Conservation (phyloP, 2,113 vertebrate genomes). For the Rhinogobius similis region DNA sequence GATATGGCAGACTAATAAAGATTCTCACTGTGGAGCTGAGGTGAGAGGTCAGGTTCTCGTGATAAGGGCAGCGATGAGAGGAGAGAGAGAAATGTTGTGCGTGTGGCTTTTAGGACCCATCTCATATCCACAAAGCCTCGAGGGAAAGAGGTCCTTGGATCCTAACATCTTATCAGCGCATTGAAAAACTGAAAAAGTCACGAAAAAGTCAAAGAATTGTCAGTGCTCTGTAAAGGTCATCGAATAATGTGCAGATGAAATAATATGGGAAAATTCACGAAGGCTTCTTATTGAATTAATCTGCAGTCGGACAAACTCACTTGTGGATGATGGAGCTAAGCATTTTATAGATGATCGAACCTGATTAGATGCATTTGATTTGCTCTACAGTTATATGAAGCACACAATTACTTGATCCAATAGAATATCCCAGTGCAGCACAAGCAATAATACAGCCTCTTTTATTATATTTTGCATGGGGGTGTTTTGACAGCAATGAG, state of each 20-base stretch:
- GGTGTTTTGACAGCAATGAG: slow-evolving; percentile 36
- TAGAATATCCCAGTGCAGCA: slow-evolving; percentile 10
- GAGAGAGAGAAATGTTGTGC: slow-evolving; percentile 18
- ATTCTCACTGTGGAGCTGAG: slow-evolving; percentile 60
- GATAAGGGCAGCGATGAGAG: slow-evolving; percentile 61
- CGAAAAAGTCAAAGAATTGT: slow-evolving; percentile 17
- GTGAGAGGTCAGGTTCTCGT: slow-evolving; percentile 64
- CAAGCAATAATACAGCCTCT: slow-evolving; percentile 32
- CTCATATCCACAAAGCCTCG: slow-evolving; percentile 52
- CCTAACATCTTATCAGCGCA: slow-evolving; percentile 40
- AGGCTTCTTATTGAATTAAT: slow-evolving; percentile 15
- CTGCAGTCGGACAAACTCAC: slow-evolving; percentile 19
- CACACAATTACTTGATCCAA: slow-evolving; percentile 40
- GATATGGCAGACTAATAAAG: slow-evolving; percentile 75
- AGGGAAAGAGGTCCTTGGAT: slow-evolving; percentile 49
- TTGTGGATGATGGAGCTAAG: slow-evolving; percentile 22
- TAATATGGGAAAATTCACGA: slow-evolving; percentile 31
- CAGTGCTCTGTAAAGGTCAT: slow-evolving; percentile 12
- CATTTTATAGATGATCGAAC: neutral
- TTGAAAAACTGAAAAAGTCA: slow-evolving; percentile 28
- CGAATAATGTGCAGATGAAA: slow-evolving; percentile 26
- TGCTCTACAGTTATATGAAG: slow-evolving; percentile 27
- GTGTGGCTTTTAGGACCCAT: slow-evolving; percentile 25
- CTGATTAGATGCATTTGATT: slow-evolving; percentile 28
- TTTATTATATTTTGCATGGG: slow-evolving; percentile 35